phyloP scores from a whole-genome alignment of 2,797 vertebrate species.

The Acanthornis magna region DNA sequence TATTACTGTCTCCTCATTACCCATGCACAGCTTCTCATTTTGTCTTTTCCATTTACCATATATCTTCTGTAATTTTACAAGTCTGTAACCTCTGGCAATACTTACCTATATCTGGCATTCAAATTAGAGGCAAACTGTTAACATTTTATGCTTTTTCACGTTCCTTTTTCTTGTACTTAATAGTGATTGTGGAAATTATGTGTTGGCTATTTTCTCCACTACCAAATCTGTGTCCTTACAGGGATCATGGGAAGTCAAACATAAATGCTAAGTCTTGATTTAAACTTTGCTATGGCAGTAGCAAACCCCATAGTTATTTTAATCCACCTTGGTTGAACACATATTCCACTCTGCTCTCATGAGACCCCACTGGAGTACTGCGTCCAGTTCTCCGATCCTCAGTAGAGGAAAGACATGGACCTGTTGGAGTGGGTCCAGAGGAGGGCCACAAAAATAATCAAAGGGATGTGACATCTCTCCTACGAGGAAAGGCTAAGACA shows the following conservation, averaged over 20 bases:
- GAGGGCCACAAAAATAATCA: not conserved
- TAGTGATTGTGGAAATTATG: not conserved
- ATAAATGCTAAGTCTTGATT: not conserved
- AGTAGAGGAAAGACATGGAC: not conserved
- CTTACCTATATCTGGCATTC: not conserved
- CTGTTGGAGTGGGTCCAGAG: not conserved
- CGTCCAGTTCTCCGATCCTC: not conserved
- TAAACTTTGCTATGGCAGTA: conserved; percentile 36
- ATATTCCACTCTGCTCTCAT: not conserved
- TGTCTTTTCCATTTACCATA: not conserved
- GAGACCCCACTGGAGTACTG: not conserved
- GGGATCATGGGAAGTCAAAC: not conserved
- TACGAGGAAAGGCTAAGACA: not conserved
- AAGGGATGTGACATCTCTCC: not conserved
- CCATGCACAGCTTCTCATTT: not conserved
- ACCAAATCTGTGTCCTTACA: not conserved
- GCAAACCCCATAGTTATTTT: not conserved
- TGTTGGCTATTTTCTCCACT: not conserved
- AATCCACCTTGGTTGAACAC: not conserved
- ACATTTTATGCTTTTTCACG: not conserved
- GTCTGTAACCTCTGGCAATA: not conserved
- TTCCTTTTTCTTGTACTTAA: not conserved
- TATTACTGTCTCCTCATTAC: not conserved
- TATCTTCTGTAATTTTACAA: not conserved
- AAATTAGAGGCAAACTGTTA: not conserved